A percentile compares a stretch with the other conserved stretches of the same genome.
Evolutionary conservation across 2,888 invertebrate genomes (phyloP).

Genomic region (Oeneis ivallda): DNA sequence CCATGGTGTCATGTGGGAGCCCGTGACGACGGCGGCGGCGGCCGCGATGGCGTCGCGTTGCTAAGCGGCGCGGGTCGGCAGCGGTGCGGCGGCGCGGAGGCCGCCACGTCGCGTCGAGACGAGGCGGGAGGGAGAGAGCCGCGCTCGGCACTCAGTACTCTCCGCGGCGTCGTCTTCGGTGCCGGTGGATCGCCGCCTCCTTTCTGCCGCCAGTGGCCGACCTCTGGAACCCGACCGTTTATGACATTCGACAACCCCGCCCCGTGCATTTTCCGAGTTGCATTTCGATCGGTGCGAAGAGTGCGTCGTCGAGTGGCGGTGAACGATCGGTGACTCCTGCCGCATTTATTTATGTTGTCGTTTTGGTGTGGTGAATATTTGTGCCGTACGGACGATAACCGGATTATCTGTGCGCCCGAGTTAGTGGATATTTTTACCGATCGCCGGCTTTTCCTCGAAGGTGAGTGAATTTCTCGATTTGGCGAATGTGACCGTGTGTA

Average conservation of each 20-base stretch:
- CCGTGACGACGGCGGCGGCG: conserved; percentile 45
- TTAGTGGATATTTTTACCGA: conserved; percentile 77
- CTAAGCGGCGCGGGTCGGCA: conserved; percentile 53
- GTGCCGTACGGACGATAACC: conserved; percentile 79
- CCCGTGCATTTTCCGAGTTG: conserved; percentile 76
- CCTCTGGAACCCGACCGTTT: conserved; percentile 75
- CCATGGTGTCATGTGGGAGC: conserved; percentile 31
- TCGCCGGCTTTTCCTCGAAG: conserved; percentile 66
- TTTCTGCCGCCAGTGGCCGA: conserved; percentile 68
- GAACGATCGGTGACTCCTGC: conserved; percentile 64
- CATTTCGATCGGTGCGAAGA: conserved; percentile 73
- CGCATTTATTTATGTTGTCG: conserved; percentile 80
- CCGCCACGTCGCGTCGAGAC: conserved; percentile 51
- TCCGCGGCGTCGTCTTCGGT: conserved; percentile 64
- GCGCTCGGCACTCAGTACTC: conserved; percentile 58
- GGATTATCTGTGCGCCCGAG: conserved; percentile 78
- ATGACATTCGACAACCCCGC: conserved; percentile 80
- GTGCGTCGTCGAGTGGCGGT: conserved; percentile 54
- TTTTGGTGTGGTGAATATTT: conserved; percentile 81
- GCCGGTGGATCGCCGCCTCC: conserved; percentile 55
- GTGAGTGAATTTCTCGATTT: conserved; percentile 65
- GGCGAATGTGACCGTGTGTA: conserved; percentile 51
- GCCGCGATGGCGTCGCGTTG: conserved; percentile 51
- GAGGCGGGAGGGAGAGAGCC: conserved; percentile 50
- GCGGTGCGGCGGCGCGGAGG: conserved; percentile 39